Conservation (phyloP, 2,888 invertebrate genomes). For the Embidobia sp. region DNA sequence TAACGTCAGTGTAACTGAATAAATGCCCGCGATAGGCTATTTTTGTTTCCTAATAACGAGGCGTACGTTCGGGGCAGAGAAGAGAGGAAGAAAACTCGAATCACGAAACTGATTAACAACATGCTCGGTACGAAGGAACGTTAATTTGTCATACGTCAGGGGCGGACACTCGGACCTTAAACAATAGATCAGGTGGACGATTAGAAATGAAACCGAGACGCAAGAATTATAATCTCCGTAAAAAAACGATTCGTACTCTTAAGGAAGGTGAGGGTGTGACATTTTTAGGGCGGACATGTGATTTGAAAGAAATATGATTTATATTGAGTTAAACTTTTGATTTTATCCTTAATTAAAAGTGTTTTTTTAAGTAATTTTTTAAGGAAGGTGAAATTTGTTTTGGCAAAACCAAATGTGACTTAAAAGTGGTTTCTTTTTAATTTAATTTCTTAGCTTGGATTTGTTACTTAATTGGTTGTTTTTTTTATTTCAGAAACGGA, state of each 20-base stretch:
- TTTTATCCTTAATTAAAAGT: no score
- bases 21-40: no score
- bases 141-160: constrained; percentile 21
- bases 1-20: no score
- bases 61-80: background rate
- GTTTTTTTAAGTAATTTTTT: no score
- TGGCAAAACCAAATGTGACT: no score
- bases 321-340: no score
- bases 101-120: constrained; percentile 6
- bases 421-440: no score
- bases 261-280: constrained; percentile 22
- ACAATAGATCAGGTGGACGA: constrained; percentile 6
- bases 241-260: background rate
- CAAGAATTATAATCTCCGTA: background rate
- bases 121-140: constrained; percentile 7
- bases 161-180: background rate
- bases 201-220: constrained; percentile 12
- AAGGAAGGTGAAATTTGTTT: no score
- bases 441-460: no score
- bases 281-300: background rate
- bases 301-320: no score
- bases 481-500: constrained; percentile 93
- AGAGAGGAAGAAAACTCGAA: background rate
- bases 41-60: no score
- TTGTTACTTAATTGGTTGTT: constrained; percentile 15